Base-by-base conservation (phyloP, 2,797 vertebrate species). In the Microctenopoma stevenorrisi region DNA sequence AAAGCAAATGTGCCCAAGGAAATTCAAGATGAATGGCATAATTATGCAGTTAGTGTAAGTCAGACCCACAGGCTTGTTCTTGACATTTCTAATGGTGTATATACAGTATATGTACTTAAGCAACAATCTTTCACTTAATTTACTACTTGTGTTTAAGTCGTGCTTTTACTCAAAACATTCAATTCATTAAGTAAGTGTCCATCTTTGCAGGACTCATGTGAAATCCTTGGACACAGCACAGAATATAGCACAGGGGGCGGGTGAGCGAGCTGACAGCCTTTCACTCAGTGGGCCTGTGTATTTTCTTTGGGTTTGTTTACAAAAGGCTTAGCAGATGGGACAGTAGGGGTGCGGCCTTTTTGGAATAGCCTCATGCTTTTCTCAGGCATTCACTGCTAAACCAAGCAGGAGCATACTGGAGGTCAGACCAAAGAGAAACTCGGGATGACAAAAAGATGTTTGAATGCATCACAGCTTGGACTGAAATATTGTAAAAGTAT, bases 221-320 rank as follows among this genome's bases (percentile, higher is more conserved):
- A 58, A 61, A 65, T 55, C 69, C 59, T 53, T 28, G 4, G 75
- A 73, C 62, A 25, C 50, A 68, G 38, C 72, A 51, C 38, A 62
- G 62, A 66, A 60, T 42, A 48, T 12, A 52, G 53, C 68, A 52
- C 50, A 61, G 18, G 22, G 44, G 48, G 55, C 65, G 37, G 26
- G 66, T 60, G 50, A 73, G 37, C 54, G 50, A 73, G 37, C 54
- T 37, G 52, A 40, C 61, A 79, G 61, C 25, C 64, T 54, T 78
- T 46, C 59, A 53, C 79, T 64, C 70, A 40, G 67, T 78, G 44
- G 57, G 67, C 43, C 56, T 58, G 46, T 74, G 50, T 72, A 58
- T 68, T 78, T 68, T 74, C 33, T 76, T 82, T 81, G 59, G 68
- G 72, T 40, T 10, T 83, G 80, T 86, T 88, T 84, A 71, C 62